Evolutionary conservation across 2,888 invertebrate species (phyloP).

Genomic region (Drepanosiphum platanoidis): DNA sequence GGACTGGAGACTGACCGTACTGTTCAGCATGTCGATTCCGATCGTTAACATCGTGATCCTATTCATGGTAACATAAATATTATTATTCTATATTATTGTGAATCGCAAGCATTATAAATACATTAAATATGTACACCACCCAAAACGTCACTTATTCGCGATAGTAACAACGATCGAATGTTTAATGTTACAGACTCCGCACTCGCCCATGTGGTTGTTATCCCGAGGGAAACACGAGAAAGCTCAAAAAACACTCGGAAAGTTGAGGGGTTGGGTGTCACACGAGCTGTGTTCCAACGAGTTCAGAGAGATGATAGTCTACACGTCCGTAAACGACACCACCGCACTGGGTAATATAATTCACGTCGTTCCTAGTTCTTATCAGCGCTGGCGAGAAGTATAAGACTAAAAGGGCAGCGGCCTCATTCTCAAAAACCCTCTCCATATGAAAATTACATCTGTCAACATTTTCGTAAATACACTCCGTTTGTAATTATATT

Average conservation of each 20-base stretch:
- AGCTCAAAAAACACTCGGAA: constrained; percentile 70
- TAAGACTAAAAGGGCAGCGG: no score
- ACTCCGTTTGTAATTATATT: no score
- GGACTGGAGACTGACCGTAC: constrained; percentile 37
- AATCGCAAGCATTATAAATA: no score
- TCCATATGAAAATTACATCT: no score
- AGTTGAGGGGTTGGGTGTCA: constrained; percentile 71
- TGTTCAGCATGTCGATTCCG: constrained; percentile 9
- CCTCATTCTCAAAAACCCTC: no score
- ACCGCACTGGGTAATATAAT: not conserved
- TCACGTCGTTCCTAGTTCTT: no score
- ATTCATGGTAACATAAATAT: constrained; percentile 40
- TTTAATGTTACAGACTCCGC: constrained; percentile 71
- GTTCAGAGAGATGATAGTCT: constrained; percentile 69
- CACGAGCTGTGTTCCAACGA: constrained; percentile 70
- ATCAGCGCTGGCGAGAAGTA: no score
- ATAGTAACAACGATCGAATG: no score
- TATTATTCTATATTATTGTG: no score
- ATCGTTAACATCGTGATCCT: constrained; percentile 2
- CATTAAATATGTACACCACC: no score
- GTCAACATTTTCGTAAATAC: no score
- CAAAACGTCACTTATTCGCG: no score
- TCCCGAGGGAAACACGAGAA: constrained; percentile 71
- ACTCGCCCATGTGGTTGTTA: constrained; percentile 73
- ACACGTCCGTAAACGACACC: constrained; percentile 64